Evolutionary conservation across 2,797 vertebrate genomes (phyloP), one percentile per base, ranked within the genome.

Genomic region (Hylomyscus alleni): DNA sequence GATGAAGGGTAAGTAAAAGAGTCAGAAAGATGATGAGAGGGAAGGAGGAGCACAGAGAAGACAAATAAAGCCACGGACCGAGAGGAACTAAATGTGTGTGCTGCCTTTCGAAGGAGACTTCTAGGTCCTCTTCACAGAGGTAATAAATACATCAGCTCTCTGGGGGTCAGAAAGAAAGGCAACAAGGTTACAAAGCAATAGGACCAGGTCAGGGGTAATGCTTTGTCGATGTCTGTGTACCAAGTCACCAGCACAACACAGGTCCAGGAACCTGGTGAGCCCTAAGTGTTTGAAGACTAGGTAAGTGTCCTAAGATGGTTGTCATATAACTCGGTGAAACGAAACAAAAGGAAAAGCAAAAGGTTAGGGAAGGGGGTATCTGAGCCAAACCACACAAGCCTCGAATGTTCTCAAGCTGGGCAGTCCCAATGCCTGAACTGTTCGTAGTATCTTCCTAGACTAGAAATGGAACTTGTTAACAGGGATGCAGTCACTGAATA

Each of bases 51-150:
- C 6, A 0, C 37, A 40, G 9, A 47, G 73, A 75, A 54, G 37
- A 58, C 19, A 72, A 19, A 72, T 29, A 15, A 2, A 15, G 17
- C 3, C 34, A 1, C 6, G 10, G 89, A 26, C 20, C 11, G 4
- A 76, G 7, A 44, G 60, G 91, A 29, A 6, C 0, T 5, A 0
- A 3, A 24, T 67, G 0, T 3, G 5, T 22, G 19, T 1, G 17
- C 31, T 34, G 26, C 50, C 62, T 95, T 90, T 69, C 13, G 31
- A 73, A 60, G 54, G 89, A 37, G 47, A 69, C 19, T 65, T 84
- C 52, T 6, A 14, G 19, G 34, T 10, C 11, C 34, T 60, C 31
- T 56, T 58, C 19, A 75, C 37, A 91, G 19, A 88, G 52, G 26
- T 50, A 26, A 44, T 47, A 26, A n/a, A 4, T 65, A 65, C 34